Conservation (phyloP, 2,888 invertebrate species). For the Osedax frankpressi region DNA sequence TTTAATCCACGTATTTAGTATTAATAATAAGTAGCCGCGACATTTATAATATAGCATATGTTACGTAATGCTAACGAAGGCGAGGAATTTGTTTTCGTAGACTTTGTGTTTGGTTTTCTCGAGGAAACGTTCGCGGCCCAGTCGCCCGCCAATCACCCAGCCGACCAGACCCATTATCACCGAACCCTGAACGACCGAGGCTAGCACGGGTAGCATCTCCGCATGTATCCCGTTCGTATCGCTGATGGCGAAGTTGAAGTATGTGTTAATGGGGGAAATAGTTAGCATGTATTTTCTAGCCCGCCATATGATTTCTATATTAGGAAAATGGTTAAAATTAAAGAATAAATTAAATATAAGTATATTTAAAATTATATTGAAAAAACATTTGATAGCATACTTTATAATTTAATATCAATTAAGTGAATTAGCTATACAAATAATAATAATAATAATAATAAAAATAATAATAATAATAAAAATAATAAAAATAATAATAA, state of each 20-base stretch:
- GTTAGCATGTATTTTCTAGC: too few relatives aligned
- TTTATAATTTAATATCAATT: too few relatives aligned
- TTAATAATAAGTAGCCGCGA: too few relatives aligned
- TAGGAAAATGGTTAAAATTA: too few relatives aligned
- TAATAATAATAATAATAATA: too few relatives aligned
- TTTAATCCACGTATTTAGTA: too few relatives aligned
- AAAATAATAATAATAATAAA: background rate
- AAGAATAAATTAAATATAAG: too few relatives aligned
- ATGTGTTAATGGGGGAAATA: background rate
- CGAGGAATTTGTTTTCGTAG: conserved; percentile 1
- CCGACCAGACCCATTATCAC: conserved; percentile 6
- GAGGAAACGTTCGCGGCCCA: conserved; percentile 4
- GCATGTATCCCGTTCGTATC: background rate
- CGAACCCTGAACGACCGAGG: background rate
- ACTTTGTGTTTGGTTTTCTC: conserved; percentile 7
- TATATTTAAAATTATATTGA: too few relatives aligned
- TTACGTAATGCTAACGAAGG: conserved; percentile 8
- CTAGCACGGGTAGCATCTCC: background rate
- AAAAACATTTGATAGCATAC: too few relatives aligned
- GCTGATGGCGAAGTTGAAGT: background rate
- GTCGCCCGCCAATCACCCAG: conserved; percentile 1
- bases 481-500: background rate
- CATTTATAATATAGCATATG: too few relatives aligned
- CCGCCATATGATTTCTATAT: too few relatives aligned
- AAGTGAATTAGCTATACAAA: too few relatives aligned